Conservation (phyloP, 2,797 vertebrate species). For the Tokudaia tokunoshimensis region DNA sequence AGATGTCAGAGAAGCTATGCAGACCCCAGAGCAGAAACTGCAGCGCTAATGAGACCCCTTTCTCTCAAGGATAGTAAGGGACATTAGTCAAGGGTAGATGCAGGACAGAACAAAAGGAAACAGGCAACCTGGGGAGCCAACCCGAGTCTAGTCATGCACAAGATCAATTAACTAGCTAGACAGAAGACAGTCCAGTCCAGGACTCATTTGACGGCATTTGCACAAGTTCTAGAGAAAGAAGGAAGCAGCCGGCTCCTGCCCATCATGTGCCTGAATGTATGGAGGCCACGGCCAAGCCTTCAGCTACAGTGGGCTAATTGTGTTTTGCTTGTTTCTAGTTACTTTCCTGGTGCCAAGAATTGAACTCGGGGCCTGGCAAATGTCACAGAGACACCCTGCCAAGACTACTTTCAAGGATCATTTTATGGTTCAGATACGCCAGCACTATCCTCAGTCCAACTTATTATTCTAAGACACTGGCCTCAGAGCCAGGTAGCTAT, state of each 20-base stretch:
- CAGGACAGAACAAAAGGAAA: neutral
- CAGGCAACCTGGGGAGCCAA: neutral
- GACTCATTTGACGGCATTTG: neutral
- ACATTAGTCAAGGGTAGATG: neutral
- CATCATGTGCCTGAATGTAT: neutral
- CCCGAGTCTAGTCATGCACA: neutral
- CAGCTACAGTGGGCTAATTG: neutral
- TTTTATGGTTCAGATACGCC: neutral
- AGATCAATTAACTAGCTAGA: neutral
- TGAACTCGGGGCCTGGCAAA: neutral
- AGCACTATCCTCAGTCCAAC: neutral
- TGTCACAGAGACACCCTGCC: neutral
- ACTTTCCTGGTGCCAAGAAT: neutral
- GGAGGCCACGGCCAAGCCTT: neutral
- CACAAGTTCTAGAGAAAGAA: neutral
- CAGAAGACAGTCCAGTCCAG: neutral
- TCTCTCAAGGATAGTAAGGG: neutral
- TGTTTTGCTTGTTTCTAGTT: neutral
- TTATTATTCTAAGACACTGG: neutral
- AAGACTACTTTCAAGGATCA: neutral
- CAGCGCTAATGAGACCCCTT: neutral
- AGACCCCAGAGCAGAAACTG: neutral
- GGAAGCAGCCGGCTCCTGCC: neutral
- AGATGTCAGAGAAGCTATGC: neutral
- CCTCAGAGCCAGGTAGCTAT: neutral